Evolutionary conservation across 1,140 invertebrate genomes (phyloP), one percentile per base, ranked within the genome.

Genomic region (Sinonovacula constricta): DNA sequence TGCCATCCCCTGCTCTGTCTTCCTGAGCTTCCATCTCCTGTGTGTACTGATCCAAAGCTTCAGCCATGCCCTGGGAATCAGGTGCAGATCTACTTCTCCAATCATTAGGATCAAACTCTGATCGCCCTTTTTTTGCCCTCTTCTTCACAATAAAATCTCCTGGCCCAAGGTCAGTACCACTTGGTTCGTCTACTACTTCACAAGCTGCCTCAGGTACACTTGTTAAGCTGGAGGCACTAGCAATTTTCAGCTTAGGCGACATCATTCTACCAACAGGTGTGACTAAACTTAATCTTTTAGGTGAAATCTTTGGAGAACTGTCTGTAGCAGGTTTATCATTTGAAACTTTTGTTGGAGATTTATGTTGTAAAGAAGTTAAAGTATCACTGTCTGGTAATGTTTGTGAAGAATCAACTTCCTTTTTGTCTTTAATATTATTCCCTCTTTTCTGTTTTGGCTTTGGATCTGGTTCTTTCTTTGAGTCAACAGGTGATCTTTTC

Each of bases 171-270:
- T 49, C 65, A 10, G 66, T 33, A 28, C 88, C 87, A n/a, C 56
- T 69, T 33, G 81, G 75, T 69, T 89, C 88, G 57, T 69, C 54
- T 18, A 84, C 66, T 56, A 82, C 82, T 75, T 89, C 88, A 36
- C 87, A 87, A 31, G 88, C 88, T 56, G 83, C 82, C 71, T 89
- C 88, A 36, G 88, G 88, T 26, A 89, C 88, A 85, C 84, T 89
- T n/a, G 86, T 85, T 57, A 89, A 71, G 66, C 83, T 87, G 24
- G 83, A 81, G 54, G 80, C 83, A 79, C 88, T 88, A 18, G 81
- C 69, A 45, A 87, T 71, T 39, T 82, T 68, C 28, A 60, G 3
- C n/a, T 33, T 33, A 4, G 74, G 24, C 39, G 65, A 59, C n/a
- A 53, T 51, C 30, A 53, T 68, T 22, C 2, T 30, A 26, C 14